Conservation (phyloP, 2,888 invertebrate genomes). For the Acanthococcus lagerstroemiae region DNA sequence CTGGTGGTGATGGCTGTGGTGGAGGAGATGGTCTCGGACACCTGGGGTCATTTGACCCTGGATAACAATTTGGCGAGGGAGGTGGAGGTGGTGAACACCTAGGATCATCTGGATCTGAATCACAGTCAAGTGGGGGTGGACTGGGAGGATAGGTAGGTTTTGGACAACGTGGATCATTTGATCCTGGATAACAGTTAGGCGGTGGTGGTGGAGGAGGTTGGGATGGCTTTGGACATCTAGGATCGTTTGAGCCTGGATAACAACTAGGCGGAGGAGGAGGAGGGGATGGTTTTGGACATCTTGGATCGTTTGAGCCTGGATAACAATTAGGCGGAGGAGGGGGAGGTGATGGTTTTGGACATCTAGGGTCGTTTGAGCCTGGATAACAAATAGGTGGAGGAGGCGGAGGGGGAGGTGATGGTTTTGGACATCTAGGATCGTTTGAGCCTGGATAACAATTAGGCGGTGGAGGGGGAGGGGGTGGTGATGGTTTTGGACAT, state of each 20-base stretch:
- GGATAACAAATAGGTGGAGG: slow-evolving; percentile 39
- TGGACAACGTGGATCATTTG: slow-evolving; percentile 39
- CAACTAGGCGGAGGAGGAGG: slow-evolving; percentile 38
- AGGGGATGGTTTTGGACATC: slow-evolving; percentile 32
- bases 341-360: slow-evolving; percentile 36
- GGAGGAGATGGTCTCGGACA: slow-evolving; percentile 37
- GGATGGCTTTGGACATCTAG: slow-evolving; percentile 36
- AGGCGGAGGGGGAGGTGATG: slow-evolving; percentile 31
- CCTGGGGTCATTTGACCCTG: slow-evolving; percentile 39
- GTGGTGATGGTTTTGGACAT: slow-evolving; percentile 33
- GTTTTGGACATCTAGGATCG: slow-evolving; percentile 36
- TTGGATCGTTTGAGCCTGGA: slow-evolving; percentile 36
- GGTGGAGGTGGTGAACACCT: slow-evolving; percentile 38
- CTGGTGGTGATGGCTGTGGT: slow-evolving; percentile 31
- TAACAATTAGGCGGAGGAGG: slow-evolving; percentile 33
- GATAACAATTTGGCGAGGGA: slow-evolving; percentile 39
- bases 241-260: slow-evolving; percentile 41
- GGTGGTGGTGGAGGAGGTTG: slow-evolving; percentile 33
- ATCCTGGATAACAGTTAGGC: slow-evolving; percentile 41
- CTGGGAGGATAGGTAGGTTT: slow-evolving; percentile 34
- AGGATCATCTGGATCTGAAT: slow-evolving; percentile 40
- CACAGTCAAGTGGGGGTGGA: slow-evolving; percentile 38
- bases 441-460: slow-evolving; percentile 40
- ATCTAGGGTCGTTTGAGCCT: slow-evolving; percentile 41
- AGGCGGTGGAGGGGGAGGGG: slow-evolving; percentile 33